Evolutionary conservation across 64 coral and sea anemone genomes (phyloP), one percentile per base, ranked within the genome.

Genomic region (Montipora cactus): DNA sequence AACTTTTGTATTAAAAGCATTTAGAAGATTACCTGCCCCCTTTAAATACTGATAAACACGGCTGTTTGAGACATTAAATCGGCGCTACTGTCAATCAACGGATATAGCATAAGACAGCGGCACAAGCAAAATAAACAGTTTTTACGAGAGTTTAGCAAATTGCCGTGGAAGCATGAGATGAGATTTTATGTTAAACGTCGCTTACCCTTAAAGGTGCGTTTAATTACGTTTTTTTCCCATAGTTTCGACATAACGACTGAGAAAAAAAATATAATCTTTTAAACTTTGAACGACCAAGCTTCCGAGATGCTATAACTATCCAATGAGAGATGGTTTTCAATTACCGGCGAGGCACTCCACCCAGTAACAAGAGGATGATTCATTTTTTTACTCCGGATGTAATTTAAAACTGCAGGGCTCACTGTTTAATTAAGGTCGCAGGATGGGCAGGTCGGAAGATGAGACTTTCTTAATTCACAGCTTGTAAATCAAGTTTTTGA

Each of bases 81-180:
- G 82, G 66, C 82, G 66, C 64, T 59, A 86, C 12, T 86, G 66
- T 86, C 80, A 72, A 86, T 86, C 82, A 71, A 8, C 16, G 18
- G 66, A 78, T 11, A 64, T 86, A 71, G 11, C 15, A 50, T 18
- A 67, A 86, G 47, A 86, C 7, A 86, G 44, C 7, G 3, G 18
- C 50, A 21, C 4, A 50, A 46, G 71, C 15, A 71, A 86, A 86
- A 72, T 64, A 86, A 71, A 86, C 66, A 86, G 72, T 86, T 86
- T 86, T 20, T 11, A 71, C 16, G 4, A 18, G 11, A 23, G 19
- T 47, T 11, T 0, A 59, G 66, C 66, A 86, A 86, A 86, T 86
- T 71, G 62, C 82, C 71, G 6, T 70, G 68, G 82, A 25, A 86
- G 50, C 70, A 47, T 64, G 62, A 44, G 71, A 86, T n/a, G 37